Base-by-base conservation (phyloP, 2,888 invertebrate species). In the Melanotus villosus region DNA sequence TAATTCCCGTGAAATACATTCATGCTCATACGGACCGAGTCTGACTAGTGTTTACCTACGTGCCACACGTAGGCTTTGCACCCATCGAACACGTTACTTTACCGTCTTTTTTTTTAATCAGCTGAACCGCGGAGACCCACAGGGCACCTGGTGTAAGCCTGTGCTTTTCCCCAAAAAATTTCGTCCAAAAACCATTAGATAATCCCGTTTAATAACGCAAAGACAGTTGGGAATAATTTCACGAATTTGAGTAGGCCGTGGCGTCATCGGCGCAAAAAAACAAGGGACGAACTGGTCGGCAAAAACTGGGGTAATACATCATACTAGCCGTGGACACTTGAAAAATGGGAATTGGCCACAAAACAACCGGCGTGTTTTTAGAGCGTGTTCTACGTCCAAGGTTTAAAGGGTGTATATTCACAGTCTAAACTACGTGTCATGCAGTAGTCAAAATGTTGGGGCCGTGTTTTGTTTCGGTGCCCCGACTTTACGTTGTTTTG, bases 291-390 rank as follows among this genome's bases (percentile, higher is more conserved):
- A 62, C 54, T 65, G 62, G 65, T 38, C 64, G 38, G 68, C 72
- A 75, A 76, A 77, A 77, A 76, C 68, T 36, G 57, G 67, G 71
- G 74, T 77, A 79, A 79, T 80, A 79, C 78, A 80, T 80, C 80
- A 80, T 80, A 68, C 59, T 59, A 70, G 67, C 73, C 75, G 72
- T 74, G 77, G 80, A 80, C 79, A 80, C 77, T 78, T 80, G 80
- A 79, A 79, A 80, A 81, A 80, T 79, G 77, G 77, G 77, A 75
- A 73, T 75, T 72, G 73, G 62, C 74, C 75, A 73, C 76, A 76
- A 78, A 78, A 73, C 73, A 68, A 66, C 72, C 70, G 72, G 45
- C 66, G 62, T 47, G 30, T 14, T n/a, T 23, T 64, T 59, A 73
- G 77, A 77, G 63, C 74, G 74, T 74, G 75, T 72, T 52, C 36